Evolutionary conservation across 2,888 invertebrate genomes (phyloP), one percentile per base, ranked within the genome.

Genomic region (Meiosimyza platycephala): DNA sequence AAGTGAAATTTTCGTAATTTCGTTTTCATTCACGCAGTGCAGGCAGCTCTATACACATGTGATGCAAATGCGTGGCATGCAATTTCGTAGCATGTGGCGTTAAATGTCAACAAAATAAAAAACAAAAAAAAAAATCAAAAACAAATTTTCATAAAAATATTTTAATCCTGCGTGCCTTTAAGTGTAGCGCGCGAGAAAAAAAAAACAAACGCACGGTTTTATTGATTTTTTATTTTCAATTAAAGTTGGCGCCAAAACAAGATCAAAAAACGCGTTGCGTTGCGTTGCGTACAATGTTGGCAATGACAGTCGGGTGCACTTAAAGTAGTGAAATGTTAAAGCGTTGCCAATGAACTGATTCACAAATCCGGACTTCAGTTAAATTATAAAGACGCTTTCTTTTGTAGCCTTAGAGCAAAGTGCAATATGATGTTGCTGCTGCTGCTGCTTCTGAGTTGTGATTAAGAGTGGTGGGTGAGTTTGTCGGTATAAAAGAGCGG

Each of bases 1-100:
- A 84, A 84, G 84, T 84, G 84, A 84, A 84, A 84, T 81, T 81
- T 78, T 76, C 80, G 77, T 79, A 76, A 76, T 82, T 81, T 80
- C 81, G 80, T 84, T 84, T 84, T 82, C 84, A 82, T 82, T 81
- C 68, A 79, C 33, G 60, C 16, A 79, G 77, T 77, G 70, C 54
- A 66, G 66, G 69, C 64, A 64, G 62, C 66, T 55, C 75, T 65
- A 15, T 48, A 16, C 40, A 12, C 52, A 22, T 52, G 6, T 40
- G 40, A 6, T 40, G 40, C 9, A 9, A 9, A 40, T 40, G 40
- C 40, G 40, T 9, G 9, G 40, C 40, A 40, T 40, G 40, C 40
- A 40, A 40, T 9, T 40, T 16, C 22, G 40, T 59, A 69, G 13
- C 68, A 59, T 50, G 55, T 55, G 48, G 59, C 60, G 51, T 66